These are phyloP conservation scores for Silurus glanis DNA, from an alignment of 2,113 vertebrate genomes.

Conservation along the genomic window DNA sequence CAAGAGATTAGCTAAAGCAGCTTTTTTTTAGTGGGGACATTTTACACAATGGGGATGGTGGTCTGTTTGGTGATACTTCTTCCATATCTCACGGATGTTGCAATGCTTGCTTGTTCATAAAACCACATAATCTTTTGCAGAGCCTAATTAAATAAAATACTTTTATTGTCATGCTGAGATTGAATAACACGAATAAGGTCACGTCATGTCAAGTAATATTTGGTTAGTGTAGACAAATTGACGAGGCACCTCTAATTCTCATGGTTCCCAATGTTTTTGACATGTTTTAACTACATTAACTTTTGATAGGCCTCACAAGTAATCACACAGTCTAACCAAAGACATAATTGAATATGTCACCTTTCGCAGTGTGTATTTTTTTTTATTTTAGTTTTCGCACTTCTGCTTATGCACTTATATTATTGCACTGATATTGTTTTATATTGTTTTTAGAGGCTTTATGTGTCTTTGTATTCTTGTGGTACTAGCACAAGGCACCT, in stretches of 20 bases:
- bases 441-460: slow-evolving; percentile 57
- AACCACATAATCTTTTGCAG: not conserved
- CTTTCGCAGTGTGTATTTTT: slow-evolving; percentile 59
- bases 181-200: slow-evolving; percentile 13
- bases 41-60: slow-evolving; percentile 1
- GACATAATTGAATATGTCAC: slow-evolving; percentile 60
- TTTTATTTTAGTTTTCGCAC: too few relatives aligned
- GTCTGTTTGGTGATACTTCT: slow-evolving; percentile 2
- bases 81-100: not conserved
- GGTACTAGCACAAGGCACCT: slow-evolving; percentile 35
- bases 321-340: slow-evolving; percentile 64
- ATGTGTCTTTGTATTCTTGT: slow-evolving; percentile 51
- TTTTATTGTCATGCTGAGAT: slow-evolving; percentile 12
- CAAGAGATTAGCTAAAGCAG: slow-evolving; percentile 37
- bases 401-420: too few relatives aligned
- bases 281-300: slow-evolving; percentile 57
- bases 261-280: slow-evolving; percentile 49
- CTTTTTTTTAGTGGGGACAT: slow-evolving; percentile 38
- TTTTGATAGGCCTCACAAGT: slow-evolving; percentile 48
- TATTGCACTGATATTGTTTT: too few relatives aligned
- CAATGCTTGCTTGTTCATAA: slow-evolving; percentile 11
- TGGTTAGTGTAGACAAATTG: slow-evolving; percentile 35
- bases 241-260: slow-evolving; percentile 38
- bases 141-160: slow-evolving; percentile 12
- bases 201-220: not conserved